phyloP scores from a whole-genome alignment of 2,888 invertebrate genomes.

The Hypselothyrea guttata region DNA sequence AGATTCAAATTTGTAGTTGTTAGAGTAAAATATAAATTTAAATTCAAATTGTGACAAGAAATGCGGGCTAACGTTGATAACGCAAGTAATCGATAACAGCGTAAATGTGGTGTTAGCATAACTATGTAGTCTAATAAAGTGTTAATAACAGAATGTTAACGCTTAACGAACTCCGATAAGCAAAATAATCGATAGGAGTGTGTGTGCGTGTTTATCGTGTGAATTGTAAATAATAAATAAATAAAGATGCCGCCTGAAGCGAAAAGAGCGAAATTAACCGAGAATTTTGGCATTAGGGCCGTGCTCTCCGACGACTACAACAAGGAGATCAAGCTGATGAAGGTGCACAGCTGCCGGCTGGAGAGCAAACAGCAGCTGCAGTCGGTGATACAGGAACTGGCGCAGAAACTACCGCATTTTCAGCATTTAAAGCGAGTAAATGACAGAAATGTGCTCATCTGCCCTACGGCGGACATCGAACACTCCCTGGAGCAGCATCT shows the following conservation, averaged over 20 bases:
- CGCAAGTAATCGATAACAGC: neutral
- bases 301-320: conserved; percentile 84
- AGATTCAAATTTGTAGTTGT: conserved; percentile 6
- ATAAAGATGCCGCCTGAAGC: conserved; percentile 50
- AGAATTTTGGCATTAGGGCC: conserved; percentile 80
- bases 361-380: conserved; percentile 86
- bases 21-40: neutral
- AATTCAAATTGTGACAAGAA: conserved; percentile 19
- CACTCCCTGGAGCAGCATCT: conserved; percentile 82
- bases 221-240: no score
- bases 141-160: neutral
- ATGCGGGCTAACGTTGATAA: neutral
- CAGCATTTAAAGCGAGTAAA: conserved; percentile 89
- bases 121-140: no score
- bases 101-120: no score
- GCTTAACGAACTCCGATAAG: no score
- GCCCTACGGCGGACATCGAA: conserved; percentile 80
- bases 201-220: no score
- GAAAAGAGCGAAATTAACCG: conserved; percentile 34
- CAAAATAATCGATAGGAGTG: neutral
- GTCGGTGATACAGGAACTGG: conserved; percentile 84
- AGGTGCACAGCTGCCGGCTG: conserved; percentile 86
- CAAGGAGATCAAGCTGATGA: conserved; percentile 83
- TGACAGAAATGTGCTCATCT: conserved; percentile 85
- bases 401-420: conserved; percentile 85